Conservation (phyloP, 2,113 vertebrate genomes). For the Heterocephalus glaber region DNA sequence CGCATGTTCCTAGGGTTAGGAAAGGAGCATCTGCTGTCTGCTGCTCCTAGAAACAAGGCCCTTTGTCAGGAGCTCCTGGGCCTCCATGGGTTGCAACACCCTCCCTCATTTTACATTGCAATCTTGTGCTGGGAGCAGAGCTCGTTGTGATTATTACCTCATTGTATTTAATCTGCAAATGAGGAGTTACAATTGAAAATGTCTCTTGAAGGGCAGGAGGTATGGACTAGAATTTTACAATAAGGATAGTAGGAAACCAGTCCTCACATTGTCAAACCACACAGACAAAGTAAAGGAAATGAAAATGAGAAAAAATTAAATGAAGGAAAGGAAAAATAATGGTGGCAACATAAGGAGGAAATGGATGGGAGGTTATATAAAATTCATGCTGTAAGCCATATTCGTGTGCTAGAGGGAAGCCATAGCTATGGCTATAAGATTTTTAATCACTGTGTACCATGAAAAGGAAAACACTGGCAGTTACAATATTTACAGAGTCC, state of each 20-base stretch:
- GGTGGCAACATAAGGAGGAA: not conserved
- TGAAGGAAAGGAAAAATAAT: not conserved
- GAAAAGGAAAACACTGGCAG: not conserved
- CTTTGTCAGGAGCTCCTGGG: not conserved
- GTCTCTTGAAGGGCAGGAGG: constrained; percentile 65
- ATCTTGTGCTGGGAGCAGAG: not conserved
- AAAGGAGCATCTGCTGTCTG: not conserved
- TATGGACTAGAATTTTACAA: constrained; percentile 45
- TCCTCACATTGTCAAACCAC: not conserved
- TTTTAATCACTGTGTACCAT: not conserved
- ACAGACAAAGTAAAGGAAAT: not conserved
- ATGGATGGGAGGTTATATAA: not conserved
- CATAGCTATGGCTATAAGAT: not conserved
- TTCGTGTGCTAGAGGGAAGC: not conserved
- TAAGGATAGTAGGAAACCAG: not conserved
- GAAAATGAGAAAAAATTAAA: not conserved
- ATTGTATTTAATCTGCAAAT: constrained; percentile 67
- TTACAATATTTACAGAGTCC: not conserved
- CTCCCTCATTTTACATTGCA: not conserved
- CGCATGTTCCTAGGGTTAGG: not conserved
- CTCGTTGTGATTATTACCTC: constrained; percentile 66
- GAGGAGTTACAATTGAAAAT: constrained; percentile 68
- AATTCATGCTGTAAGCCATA: not conserved
- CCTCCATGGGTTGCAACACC: not conserved
- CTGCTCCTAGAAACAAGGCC: not conserved